phyloP scores from a whole-genome alignment of 2,888 invertebrate species.

The Standfussiana lucernea region DNA sequence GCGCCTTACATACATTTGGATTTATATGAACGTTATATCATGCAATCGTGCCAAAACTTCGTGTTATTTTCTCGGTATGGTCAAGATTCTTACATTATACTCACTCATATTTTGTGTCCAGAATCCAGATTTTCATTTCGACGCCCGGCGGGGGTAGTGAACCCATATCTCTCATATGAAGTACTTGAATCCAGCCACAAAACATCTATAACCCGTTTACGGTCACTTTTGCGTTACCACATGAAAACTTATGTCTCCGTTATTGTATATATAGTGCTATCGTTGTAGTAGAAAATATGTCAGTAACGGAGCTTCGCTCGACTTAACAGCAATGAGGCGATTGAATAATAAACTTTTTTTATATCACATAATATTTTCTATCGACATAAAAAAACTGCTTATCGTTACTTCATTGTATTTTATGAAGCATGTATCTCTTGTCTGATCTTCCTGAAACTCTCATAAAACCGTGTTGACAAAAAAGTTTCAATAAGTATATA shows the following conservation, averaged over 20 bases:
- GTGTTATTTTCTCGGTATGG: conserved; percentile 31
- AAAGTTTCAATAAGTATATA: conserved; percentile 47
- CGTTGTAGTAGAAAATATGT: conserved; percentile 22
- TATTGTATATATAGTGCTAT: conserved; percentile 51
- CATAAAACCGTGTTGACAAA: conserved; percentile 41
- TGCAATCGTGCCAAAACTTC: conserved; percentile 31
- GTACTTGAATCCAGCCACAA: conserved; percentile 55
- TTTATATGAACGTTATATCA: conserved; percentile 59
- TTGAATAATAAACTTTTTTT: conserved; percentile 20
- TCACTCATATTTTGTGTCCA: conserved; percentile 31
- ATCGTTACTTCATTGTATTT: conserved; percentile 15
- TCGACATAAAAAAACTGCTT: conserved; percentile 13
- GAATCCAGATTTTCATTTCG: conserved; percentile 41
- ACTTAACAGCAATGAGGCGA: conserved; percentile 23
- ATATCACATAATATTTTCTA: conserved; percentile 12
- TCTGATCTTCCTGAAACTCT: conserved; percentile 30
- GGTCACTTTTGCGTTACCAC: conserved; percentile 32
- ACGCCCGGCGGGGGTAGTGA: conserved; percentile 23
- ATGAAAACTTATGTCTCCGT: conserved; percentile 52
- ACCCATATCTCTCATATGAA: conserved; percentile 51
- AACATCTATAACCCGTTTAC: conserved; percentile 59
- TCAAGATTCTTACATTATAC: conserved; percentile 34
- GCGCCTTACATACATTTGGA: conserved; percentile 66
- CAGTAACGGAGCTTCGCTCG: not conserved
- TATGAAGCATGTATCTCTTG: conserved; percentile 19